Base-by-base conservation (phyloP, 2,797 vertebrate species). In the Crenuchus spilurus region DNA sequence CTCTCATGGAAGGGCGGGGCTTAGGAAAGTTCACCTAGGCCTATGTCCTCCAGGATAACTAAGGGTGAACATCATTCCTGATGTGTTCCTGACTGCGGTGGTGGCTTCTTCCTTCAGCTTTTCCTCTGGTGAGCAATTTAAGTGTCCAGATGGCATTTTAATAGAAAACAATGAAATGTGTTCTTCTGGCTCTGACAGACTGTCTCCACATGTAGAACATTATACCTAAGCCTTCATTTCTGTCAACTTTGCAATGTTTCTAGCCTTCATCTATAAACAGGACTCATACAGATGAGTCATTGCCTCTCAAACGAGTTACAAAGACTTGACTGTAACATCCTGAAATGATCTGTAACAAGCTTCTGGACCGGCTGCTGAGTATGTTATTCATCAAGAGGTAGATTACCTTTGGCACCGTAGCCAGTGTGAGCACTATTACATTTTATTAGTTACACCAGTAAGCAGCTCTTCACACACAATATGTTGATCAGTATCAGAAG, bases 71-170 rank as follows among this genome's bases (percentile, higher is more conserved):
- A 24, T 4, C 9, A 39, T 48, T 52, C 7, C 31, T 31, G 55
- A 33, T 33, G 24, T 24, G 13, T 41, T 60, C 31, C 33, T 39
- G 20, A 24, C 14, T 2, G 20, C 10, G 14, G 35, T 61, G 35
- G 20, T 26, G 41, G 30, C 8, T 6, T 22, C 10, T n/a, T 1
- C 62, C 33, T 6, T 18, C n/a, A 20, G 33, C 16, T 22, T 31
- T 35, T 46, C 9, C 11, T 7, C 30, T 48, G 14, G 39, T 42
- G 13, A 37, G 30, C 5, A 22, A 65, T 65, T 24, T 31, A 26
- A 73, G 55, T 16, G 26, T 20, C 51, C 62, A 73, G 71, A 73
- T 65, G 39, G 33, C 1, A 35, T 65, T 74, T 58, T 73, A 64
- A 72, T 52, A 49, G 62, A 26, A 28, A 63, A 63, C 70, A 44